A percentile compares a stretch with the other conserved stretches of the same genome.
phyloP scores from a whole-genome alignment of 2,113 vertebrate species.

The Dasyornis broadbenti region DNA sequence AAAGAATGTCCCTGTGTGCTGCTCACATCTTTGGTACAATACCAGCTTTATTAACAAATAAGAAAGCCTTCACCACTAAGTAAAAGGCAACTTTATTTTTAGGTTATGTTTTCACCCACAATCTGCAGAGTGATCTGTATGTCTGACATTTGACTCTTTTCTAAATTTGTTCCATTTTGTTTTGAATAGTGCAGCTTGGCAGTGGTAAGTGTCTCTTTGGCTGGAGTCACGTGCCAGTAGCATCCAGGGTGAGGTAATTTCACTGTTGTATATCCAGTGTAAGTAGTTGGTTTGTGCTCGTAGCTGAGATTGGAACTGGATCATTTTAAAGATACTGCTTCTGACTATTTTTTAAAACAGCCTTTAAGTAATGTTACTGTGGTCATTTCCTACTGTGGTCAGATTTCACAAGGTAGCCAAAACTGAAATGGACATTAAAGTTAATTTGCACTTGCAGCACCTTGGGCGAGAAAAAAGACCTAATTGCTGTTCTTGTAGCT shows the following conservation, averaged over 20 bases:
- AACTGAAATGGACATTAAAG: neutral
- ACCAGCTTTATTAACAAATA: slow-evolving; percentile 1
- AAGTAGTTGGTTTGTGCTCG: neutral
- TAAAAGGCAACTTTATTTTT: slow-evolving; percentile 40
- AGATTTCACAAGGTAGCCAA: neutral
- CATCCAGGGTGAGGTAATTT: neutral
- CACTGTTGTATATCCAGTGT: neutral
- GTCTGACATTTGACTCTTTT: neutral
- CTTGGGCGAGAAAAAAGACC: neutral
- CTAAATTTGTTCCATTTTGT: neutral
- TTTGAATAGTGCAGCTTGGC: neutral
- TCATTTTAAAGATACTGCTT: neutral
- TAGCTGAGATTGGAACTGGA: neutral
- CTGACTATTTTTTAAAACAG: neutral
- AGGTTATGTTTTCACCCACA: neutral
- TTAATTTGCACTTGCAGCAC: neutral
- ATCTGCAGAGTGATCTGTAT: neutral
- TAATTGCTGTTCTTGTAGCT: neutral
- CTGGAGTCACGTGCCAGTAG: neutral
- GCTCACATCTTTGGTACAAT: neutral
- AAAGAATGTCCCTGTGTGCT: neutral
- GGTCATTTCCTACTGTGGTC: neutral
- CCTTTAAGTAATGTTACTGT: neutral
- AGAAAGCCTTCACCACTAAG: neutral
- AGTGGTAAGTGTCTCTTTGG: neutral